These are phyloP conservation scores for Alectura lathami DNA, from an alignment of 2,113 vertebrate genomes.

Conservation along the genomic window DNA sequence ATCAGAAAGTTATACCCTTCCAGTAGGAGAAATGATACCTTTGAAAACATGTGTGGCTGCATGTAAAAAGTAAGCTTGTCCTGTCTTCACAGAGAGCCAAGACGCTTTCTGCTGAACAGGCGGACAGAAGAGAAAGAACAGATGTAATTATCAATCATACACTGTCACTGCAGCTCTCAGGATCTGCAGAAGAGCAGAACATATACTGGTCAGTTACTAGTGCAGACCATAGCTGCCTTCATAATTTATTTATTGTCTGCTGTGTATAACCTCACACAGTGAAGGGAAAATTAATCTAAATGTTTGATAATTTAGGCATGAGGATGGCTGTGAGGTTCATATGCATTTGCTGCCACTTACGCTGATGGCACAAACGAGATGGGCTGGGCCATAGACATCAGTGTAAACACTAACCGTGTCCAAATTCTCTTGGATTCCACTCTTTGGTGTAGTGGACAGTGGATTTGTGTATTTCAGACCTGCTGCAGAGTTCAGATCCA, in stretches of 20 bases:
- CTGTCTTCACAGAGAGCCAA: conserved; percentile 58
- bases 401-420: neutral
- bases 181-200: conserved; percentile 6
- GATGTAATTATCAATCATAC: conserved; percentile 73
- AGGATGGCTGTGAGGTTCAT: neutral
- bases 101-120: conserved; percentile 68
- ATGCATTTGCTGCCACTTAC: neutral
- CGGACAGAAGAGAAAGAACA: conserved; percentile 68
- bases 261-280: neutral
- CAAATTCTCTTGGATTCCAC: neutral
- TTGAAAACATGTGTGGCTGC: conserved; percentile 66
- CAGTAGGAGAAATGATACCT: conserved; percentile 36
- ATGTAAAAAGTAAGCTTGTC: conserved; percentile 69
- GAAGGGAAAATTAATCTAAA: neutral
- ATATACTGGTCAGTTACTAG: conserved; percentile 6
- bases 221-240: neutral
- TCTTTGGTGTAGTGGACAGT: neutral
- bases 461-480: neutral
- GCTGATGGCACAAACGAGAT: neutral
- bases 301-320: neutral
- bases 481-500: neutral
- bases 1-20: conserved; percentile 71
- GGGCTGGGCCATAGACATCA: neutral
- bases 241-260: neutral
- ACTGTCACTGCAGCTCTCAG: conserved; percentile 35